Percentiles rank a stretch among this genome's conserved stretches.
These are phyloP conservation scores for Poecilia latipinna DNA, from an alignment of 2,113 vertebrate species.

Conservation along the genomic window DNA sequence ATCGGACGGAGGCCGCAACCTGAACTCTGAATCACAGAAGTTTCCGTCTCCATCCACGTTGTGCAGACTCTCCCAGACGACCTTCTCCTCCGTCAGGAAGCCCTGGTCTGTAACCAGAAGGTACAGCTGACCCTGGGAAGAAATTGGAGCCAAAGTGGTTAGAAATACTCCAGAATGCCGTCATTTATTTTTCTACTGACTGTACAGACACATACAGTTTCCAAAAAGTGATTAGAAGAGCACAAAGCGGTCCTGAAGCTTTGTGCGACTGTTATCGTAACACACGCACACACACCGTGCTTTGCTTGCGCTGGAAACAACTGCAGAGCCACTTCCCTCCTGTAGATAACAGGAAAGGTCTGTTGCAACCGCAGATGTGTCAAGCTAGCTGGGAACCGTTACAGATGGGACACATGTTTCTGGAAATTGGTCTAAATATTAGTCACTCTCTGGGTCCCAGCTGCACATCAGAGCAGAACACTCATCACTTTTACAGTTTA, in stretches of 20 bases:
- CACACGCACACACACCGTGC: conserved; percentile 13
- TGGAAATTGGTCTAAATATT: neutral
- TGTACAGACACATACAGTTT: neutral
- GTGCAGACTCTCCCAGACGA: conserved; percentile 98
- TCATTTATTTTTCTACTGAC: neutral
- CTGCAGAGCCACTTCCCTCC: conserved; percentile 47
- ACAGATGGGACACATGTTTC: conserved; percentile 1
- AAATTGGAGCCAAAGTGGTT: conserved; percentile 26
- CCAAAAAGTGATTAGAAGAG: neutral
- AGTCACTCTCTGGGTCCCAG: neutral
- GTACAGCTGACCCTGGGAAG: conserved; percentile 92
- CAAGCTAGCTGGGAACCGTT: conserved; percentile 5
- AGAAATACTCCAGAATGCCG: conserved; percentile 1
- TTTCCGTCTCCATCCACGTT: conserved; percentile 97
- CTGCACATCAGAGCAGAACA: neutral
- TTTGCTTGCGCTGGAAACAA: conserved; percentile 54
- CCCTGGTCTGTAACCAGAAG: conserved; percentile 97
- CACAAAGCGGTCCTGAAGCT: neutral
- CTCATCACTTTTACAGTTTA: neutral
- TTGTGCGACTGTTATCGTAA: conserved; percentile 25
- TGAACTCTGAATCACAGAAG: conserved; percentile 97
- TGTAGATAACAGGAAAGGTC: conserved; percentile 71
- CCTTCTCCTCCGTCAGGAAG: conserved; percentile 97
- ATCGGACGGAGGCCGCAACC: conserved; percentile 93
- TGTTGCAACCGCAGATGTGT: conserved; percentile 31